A percentile compares a stretch with the other conserved stretches of the same genome.
These are phyloP conservation scores for Rattus norvegicus DNA, from an alignment of 2,113 vertebrate species.

Conservation along the genomic window DNA sequence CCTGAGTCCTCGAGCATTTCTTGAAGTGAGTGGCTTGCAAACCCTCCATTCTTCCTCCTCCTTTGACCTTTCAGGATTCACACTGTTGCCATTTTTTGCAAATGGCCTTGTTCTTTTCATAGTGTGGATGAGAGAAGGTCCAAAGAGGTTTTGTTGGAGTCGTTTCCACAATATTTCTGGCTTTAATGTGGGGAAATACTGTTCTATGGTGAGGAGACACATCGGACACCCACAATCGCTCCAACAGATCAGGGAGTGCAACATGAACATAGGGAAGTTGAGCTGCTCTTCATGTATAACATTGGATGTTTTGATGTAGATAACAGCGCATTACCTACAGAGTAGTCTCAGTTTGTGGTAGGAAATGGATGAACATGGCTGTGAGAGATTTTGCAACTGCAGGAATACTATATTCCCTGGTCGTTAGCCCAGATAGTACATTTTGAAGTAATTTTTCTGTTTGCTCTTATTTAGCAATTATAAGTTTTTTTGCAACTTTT, in stretches of 20 bases:
- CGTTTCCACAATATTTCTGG: not conserved
- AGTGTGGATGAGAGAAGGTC: not conserved
- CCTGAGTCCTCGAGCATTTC: not conserved
- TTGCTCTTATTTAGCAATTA: not conserved
- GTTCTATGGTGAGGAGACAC: too few relatives aligned
- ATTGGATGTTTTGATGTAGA: not conserved
- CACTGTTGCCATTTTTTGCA: not conserved
- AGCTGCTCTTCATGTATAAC: not conserved
- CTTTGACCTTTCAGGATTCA: not conserved
- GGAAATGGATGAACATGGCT: too few relatives aligned
- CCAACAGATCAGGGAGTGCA: too few relatives aligned
- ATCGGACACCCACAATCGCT: too few relatives aligned
- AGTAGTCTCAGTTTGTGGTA: not conserved
- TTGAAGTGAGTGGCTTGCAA: not conserved
- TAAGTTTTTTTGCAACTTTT: too few relatives aligned
- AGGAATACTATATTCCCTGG: not conserved
- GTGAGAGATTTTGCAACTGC: not conserved
- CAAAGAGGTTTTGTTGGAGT: not conserved
- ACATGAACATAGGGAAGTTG: too few relatives aligned
- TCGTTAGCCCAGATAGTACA: not conserved
- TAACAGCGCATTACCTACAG: not conserved
- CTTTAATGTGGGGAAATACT: not conserved
- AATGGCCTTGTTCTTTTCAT: not conserved
- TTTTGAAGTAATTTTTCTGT: not conserved
- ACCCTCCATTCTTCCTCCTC: too few relatives aligned